Evolutionary conservation across 2,888 invertebrate genomes (phyloP).

Genomic region (Mythimna loreyi): DNA sequence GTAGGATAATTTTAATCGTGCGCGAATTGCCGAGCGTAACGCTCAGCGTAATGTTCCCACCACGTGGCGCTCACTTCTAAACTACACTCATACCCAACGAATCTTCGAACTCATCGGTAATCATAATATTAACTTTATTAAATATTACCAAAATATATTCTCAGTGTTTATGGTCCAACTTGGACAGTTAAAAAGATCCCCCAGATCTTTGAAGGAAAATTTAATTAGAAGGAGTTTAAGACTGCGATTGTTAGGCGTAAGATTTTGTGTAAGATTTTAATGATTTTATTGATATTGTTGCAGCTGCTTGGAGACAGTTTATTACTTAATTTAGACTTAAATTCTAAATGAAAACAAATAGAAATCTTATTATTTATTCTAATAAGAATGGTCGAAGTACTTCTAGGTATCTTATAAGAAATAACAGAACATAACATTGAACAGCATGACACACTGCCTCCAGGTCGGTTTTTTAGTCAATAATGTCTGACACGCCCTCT

Average conservation of each 20-base stretch:
- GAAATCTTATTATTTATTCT: constrained; percentile 1
- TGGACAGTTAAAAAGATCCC: constrained; percentile 64
- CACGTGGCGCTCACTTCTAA: constrained; percentile 84
- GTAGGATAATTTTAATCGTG: constrained; percentile 90
- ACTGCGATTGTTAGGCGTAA: constrained; percentile 40
- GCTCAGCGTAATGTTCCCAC: constrained; percentile 81
- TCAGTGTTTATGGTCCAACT: constrained; percentile 59
- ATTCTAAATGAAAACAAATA: too few relatives aligned
- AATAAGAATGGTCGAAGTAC: not conserved
- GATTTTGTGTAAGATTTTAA: constrained; percentile 7
- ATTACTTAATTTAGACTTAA: too few relatives aligned
- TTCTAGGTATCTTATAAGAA: not conserved
- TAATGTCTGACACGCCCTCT: too few relatives aligned
- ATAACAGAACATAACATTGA: not conserved
- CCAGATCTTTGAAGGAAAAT: constrained; percentile 54
- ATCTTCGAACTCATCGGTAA: constrained; percentile 77
- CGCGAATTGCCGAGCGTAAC: constrained; percentile 87
- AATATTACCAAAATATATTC: constrained; percentile 61
- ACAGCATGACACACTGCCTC: too few relatives aligned
- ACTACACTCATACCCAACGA: constrained; percentile 72
- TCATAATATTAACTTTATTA: constrained; percentile 64
- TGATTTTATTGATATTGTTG: not conserved
- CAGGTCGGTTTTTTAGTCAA: too few relatives aligned
- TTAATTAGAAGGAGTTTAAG: constrained; percentile 59
- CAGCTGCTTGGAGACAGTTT: not conserved